Base-by-base conservation (phyloP, 2,888 invertebrate species). In the Eilema depressum region DNA sequence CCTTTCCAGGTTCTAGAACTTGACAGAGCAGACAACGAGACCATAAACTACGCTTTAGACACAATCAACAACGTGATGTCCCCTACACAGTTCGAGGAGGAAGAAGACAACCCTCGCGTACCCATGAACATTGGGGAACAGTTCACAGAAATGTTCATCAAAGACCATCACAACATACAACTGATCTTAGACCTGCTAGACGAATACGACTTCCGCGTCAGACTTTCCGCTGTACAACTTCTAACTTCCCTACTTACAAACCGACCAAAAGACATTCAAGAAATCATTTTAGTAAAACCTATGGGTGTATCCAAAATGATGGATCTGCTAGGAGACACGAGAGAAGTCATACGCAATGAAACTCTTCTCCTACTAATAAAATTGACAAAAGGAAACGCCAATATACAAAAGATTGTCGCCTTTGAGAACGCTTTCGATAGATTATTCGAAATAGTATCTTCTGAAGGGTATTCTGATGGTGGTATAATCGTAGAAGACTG, bases 401-500 rank as follows among this genome's bases (percentile, higher is more conserved):
- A 99, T 90, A 99, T 99, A 84, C 99, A 99, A 91, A 99, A 99
- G 94, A 99, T 99, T 85, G 99, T 99, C 0, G 99, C 99, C 0
- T 99, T 99, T 91, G 99, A 99, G 91, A 99, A 99, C 93, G 99
- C 99, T 0, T 99, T 99, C 88, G 99, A 99, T 91, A 96, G 98
- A 79, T 95, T 99, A 37, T 98, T 99, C 82, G 98, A 99, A 89
- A 99, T 99, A 14, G 98, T 99, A 17, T 96, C 96, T 3, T 97
- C 98, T 71, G 99, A 99, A 92, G 99, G 99, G 5, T 98, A 97
- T 83, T 97, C 98, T 1, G 98, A 99, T 89, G 99, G 99, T 63
- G 99, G 99, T 75, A 99, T 99, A 69, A 98, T 99, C 0, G 99
- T 99, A 0, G 99, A 99, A 95, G 99, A 99, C 92, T 99, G 99